These are phyloP conservation scores for Belgica antarctica DNA, from an alignment of 2,888 invertebrate genomes.

Conservation along the genomic window DNA sequence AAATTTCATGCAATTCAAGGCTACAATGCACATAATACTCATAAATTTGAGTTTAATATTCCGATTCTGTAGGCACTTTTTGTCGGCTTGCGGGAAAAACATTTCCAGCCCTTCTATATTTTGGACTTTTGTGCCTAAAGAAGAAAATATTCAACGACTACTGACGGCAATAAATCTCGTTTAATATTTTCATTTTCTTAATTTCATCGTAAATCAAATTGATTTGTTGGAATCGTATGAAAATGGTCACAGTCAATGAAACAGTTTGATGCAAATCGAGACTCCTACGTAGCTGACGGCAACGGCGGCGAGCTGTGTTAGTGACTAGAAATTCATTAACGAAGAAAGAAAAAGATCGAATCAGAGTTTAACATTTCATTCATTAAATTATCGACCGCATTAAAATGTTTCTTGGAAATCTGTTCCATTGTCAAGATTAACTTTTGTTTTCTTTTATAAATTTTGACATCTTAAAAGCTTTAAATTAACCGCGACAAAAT, in stretches of 20 bases:
- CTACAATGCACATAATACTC: conserved; percentile 4
- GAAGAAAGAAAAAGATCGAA: conserved; percentile 4
- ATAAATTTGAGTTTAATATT: conserved; percentile 2
- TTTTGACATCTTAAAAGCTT: too few species aligned
- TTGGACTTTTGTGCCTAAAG: neutral
- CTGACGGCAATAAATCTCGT: conserved; percentile 38
- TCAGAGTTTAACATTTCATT: conserved; percentile 20
- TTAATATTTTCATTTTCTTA: conserved; percentile 1
- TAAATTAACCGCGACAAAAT: neutral
- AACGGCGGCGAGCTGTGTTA: conserved; percentile 23
- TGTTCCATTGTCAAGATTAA: neutral
- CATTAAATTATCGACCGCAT: conserved; percentile 31
- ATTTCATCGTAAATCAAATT: conserved; percentile 29
- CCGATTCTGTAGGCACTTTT: neutral
- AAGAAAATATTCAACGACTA: conserved; percentile 16
- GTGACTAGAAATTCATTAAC: conserved; percentile 29
- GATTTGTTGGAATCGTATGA: conserved; percentile 21
- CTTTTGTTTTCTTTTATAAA: too few species aligned
- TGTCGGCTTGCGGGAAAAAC: neutral
- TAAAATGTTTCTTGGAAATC: neutral
- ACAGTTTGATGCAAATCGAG: neutral
- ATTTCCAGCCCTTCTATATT: neutral
- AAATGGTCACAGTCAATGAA: conserved; percentile 28
- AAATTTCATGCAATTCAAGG: conserved; percentile 35
- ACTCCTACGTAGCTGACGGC: neutral